A percentile compares a stretch with the other conserved stretches of the same genome.
Evolutionary conservation across 2,113 vertebrate species (phyloP).

Genomic region (Aptenodytes forsteri): DNA sequence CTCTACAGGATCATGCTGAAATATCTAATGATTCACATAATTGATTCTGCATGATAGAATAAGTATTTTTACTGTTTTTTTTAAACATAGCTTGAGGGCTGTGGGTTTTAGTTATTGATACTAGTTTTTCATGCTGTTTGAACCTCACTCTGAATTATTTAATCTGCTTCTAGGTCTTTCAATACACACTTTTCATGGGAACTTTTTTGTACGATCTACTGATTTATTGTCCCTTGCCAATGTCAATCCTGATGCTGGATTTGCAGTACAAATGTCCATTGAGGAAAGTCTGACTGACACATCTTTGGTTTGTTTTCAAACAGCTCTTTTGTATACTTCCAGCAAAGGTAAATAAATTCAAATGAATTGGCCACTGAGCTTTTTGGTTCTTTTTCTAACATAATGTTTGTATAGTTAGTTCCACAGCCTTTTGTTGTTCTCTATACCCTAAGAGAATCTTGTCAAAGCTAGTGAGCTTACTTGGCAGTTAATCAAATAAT

Average conservation of each 20-base stretch:
- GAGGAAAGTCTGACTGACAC: conserved; percentile 92
- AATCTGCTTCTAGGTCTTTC: conserved; percentile 84
- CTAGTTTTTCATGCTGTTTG: neutral
- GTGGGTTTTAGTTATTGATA: neutral
- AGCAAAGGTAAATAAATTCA: conserved; percentile 86
- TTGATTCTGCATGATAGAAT: neutral
- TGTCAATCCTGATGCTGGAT: conserved; percentile 95
- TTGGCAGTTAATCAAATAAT: neutral
- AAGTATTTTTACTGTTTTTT: neutral
- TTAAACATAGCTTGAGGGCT: neutral
- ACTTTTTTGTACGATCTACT: conserved; percentile 98
- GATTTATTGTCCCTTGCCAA: conserved; percentile 96
- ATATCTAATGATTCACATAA: neutral
- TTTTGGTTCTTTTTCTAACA: neutral
- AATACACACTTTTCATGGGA: conserved; percentile 98
- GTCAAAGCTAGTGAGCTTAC: neutral
- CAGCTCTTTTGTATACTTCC: conserved; percentile 95
- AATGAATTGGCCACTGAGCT: neutral
- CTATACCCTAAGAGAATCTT: neutral
- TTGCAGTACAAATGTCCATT: conserved; percentile 97
- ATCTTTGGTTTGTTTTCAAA: conserved; percentile 94
- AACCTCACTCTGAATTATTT: neutral
- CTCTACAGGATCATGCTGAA: neutral
- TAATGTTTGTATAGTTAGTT: neutral
- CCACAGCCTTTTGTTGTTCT: neutral